Percentiles rank a stretch among this genome's conserved stretches.
These are phyloP conservation scores for Microctenopoma steveboyesi DNA, from an alignment of 2,797 vertebrate species.

Conservation along the genomic window DNA sequence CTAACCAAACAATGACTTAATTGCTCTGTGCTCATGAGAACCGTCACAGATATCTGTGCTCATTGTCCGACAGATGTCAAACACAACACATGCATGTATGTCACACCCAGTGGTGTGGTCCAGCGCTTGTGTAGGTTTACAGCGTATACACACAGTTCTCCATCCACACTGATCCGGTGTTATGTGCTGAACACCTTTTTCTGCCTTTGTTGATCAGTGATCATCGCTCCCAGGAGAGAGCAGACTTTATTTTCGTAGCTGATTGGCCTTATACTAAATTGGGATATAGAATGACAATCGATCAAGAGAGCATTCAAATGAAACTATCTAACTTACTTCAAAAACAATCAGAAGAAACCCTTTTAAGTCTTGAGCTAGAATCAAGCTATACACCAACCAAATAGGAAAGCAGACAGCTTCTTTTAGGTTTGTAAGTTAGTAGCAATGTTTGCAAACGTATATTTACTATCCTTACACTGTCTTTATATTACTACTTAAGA, in stretches of 20 bases:
- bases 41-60: no score
- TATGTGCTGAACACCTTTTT: no score
- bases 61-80: not conserved
- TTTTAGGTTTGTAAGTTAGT: constrained; percentile 7
- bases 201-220: no score
- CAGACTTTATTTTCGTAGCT: no score
- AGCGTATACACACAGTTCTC: no score
- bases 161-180: no score
- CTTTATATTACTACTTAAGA: not conserved
- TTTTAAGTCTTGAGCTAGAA: not conserved
- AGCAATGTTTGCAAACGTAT: not conserved
- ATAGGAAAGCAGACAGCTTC: not conserved
- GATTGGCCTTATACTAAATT: no score
- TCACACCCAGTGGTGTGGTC: no score
- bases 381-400: constrained; percentile 1
- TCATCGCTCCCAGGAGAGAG: no score
- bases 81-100: not conserved
- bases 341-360: constrained; percentile 6
- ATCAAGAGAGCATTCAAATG: not conserved
- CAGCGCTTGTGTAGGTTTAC: no score
- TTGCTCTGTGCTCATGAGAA: not conserved
- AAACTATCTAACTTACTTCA: not conserved
- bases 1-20: not conserved
- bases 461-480: not conserved
- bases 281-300: no score